Evolutionary conservation across 1,140 invertebrate genomes (phyloP).

Genomic region (Papilio polyxenes): DNA sequence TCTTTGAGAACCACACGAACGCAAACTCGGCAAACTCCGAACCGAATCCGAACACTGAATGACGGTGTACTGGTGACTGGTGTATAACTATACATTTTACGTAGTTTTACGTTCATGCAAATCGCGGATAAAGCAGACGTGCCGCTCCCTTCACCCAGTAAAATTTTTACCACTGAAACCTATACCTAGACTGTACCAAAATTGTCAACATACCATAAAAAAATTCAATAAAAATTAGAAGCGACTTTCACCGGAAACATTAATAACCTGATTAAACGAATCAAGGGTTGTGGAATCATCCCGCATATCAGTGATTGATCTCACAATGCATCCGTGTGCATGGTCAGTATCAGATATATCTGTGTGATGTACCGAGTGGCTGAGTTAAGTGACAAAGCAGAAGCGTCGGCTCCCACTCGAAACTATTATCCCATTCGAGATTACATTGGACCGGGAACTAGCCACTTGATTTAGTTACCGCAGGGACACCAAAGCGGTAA

Average conservation of each 20-base stretch:
- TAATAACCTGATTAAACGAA: constrained; percentile 74
- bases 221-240: constrained; percentile 54
- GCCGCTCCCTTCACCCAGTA: constrained; percentile 56
- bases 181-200: constrained; percentile 50
- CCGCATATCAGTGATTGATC: constrained; percentile 64
- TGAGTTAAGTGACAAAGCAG: constrained; percentile 78
- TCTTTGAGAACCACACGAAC: constrained; percentile 54
- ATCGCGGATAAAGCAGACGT: constrained; percentile 62
- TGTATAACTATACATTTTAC: constrained; percentile 40
- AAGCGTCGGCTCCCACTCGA: constrained; percentile 73
- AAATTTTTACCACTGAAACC: constrained; percentile 54
- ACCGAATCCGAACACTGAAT: background rate
- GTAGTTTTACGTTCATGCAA: constrained; percentile 60
- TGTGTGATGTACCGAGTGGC: constrained; percentile 72
- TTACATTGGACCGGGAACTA: constrained; percentile 75
- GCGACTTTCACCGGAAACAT: constrained; percentile 76
- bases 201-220: constrained; percentile 43
- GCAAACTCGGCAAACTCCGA: constrained; percentile 44
- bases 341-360: constrained; percentile 69
- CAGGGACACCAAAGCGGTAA: constrained; percentile 78
- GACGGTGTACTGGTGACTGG: background rate
- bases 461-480: constrained; percentile 73
- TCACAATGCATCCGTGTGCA: constrained; percentile 71
- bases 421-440: constrained; percentile 78
- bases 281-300: constrained; percentile 64